Evolutionary conservation across 2,113 vertebrate species (phyloP).

Genomic region (Romanogobio albipinnatus): DNA sequence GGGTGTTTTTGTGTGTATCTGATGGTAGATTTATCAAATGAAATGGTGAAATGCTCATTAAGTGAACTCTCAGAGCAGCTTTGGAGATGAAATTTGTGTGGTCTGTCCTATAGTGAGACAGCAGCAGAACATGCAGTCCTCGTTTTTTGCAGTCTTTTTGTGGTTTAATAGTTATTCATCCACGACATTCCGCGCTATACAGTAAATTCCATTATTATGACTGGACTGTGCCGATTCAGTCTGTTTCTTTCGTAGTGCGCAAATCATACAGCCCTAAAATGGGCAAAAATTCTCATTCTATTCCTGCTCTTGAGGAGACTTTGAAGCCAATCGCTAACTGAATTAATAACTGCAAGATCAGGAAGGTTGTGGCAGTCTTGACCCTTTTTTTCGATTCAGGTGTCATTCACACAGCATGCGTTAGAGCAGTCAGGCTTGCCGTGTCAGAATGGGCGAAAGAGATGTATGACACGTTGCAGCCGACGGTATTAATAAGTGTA

Average conservation of each 20-base stretch:
- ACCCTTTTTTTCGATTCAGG: conserved; percentile 34
- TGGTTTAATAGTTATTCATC: too few species aligned
- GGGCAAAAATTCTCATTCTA: not conserved
- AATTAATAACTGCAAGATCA: conserved; percentile 9
- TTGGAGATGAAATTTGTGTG: too few species aligned
- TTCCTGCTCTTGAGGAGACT: not conserved
- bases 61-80: too few species aligned
- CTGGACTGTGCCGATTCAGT: not conserved
- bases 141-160: too few species aligned
- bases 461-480: not conserved
- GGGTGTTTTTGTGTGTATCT: too few species aligned
- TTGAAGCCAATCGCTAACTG: not conserved
- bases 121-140: too few species aligned
- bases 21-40: too few species aligned
- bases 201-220: not conserved
- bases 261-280: not conserved
- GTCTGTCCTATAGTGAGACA: too few species aligned
- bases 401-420: conserved; percentile 13
- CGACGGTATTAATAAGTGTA: not conserved
- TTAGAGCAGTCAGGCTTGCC: conserved; percentile 11
- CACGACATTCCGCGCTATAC: not conserved
- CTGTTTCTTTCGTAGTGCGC: not conserved
- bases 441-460: not conserved
- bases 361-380: conserved; percentile 20
- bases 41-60: too few species aligned